Conservation (phyloP, 2,797 vertebrate genomes). For the Hafferia zeledoni region DNA sequence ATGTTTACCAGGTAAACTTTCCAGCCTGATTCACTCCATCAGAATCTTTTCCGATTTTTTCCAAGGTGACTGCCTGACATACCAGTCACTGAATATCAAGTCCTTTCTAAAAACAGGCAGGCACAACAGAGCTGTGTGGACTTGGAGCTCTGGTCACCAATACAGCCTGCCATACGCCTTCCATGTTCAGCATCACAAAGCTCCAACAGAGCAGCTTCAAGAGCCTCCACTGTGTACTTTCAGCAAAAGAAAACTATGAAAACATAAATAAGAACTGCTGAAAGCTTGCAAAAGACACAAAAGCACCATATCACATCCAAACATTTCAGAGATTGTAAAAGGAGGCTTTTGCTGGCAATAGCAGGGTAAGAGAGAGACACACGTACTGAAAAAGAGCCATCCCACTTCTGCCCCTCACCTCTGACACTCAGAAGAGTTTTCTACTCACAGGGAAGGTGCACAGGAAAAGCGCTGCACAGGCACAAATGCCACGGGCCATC, state of each 20-base stretch:
- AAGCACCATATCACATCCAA: background rate
- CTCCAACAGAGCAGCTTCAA: background rate
- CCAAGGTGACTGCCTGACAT: background rate
- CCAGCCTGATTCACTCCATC: background rate
- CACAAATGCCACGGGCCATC: background rate
- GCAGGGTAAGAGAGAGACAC: background rate
- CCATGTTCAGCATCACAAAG: background rate
- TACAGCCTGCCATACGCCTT: accelerated
- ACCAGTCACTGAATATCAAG: background rate
- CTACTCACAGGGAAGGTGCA: background rate
- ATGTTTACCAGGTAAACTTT: background rate
- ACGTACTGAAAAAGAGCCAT: background rate
- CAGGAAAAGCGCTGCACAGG: background rate
- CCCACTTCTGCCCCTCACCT: background rate
- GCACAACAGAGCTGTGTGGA: background rate
- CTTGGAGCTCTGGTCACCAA: background rate
- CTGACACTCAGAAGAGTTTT: background rate
- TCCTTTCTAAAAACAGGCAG: background rate
- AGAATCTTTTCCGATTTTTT: background rate
- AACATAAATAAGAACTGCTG: background rate
- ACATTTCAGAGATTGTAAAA: background rate
- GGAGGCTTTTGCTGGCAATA: background rate
- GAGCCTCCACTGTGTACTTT: background rate
- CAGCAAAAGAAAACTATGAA: background rate
- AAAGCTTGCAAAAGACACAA: background rate